phyloP scores from a whole-genome alignment of 2,888 invertebrate genomes.

The Temnothorax unifasciatus region DNA sequence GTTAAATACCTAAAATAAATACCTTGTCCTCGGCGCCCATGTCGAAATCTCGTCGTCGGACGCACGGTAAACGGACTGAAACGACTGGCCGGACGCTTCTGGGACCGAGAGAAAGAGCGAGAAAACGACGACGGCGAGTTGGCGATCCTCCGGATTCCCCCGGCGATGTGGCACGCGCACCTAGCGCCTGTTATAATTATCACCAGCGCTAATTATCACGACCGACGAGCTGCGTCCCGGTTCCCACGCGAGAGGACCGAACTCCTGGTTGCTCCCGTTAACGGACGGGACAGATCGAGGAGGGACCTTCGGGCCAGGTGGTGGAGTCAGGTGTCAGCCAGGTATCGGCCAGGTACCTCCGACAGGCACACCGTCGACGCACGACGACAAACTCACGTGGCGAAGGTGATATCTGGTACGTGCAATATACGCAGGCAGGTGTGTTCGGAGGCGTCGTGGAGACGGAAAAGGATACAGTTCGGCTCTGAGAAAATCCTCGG shows the following conservation, averaged over 20 bases:
- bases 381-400: not conserved
- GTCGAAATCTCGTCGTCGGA: not conserved
- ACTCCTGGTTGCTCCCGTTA: no score
- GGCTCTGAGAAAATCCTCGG: not conserved
- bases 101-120: no score
- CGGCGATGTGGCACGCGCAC: not conserved
- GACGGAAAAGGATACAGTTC: not conserved
- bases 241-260: not conserved
- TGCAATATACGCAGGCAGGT: not conserved
- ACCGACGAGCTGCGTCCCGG: not conserved
- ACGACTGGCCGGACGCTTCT: no score
- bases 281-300: no score
- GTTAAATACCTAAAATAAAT: no score
- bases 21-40: constrained; percentile 46
- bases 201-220: not conserved
- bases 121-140: not conserved
- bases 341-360: not conserved
- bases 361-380: not conserved
- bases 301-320: not conserved
- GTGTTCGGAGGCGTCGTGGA: not conserved
- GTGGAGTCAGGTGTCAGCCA: not conserved
- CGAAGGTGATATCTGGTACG: not conserved
- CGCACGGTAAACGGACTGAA: not conserved
- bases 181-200: not conserved
- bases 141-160: no score